Conservation (phyloP, 2,113 vertebrate genomes). For the Nettapus auritus region DNA sequence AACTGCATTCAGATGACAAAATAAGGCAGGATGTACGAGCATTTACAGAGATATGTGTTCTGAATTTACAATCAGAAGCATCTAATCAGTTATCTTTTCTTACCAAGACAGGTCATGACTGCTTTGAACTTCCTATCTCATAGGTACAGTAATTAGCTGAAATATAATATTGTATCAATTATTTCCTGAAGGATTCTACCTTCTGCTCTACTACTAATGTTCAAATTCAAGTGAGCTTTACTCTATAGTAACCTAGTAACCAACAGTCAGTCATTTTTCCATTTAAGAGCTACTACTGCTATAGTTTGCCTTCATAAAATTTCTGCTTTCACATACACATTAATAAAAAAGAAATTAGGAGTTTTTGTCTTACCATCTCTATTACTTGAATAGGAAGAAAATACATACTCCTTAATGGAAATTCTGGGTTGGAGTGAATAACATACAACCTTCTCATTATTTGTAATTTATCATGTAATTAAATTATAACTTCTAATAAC, state of each 20-base stretch:
- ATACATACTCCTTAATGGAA: not conserved
- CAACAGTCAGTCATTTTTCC: not conserved
- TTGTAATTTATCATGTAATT: conserved; percentile 32
- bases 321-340: not conserved
- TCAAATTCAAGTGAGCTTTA: conserved; percentile 24
- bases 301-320: not conserved
- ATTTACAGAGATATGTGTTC: not conserved
- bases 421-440: not conserved
- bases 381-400: conserved; percentile 5
- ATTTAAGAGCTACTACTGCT: not conserved
- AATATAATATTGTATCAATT: conserved; percentile 43
- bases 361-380: not conserved
- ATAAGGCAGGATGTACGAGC: not conserved
- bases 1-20: not conserved
- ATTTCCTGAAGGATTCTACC: conserved; percentile 30
- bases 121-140: conserved; percentile 49
- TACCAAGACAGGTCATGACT: conserved; percentile 39
- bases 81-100: conserved; percentile 59
- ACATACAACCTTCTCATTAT: not conserved
- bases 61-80: conserved; percentile 59
- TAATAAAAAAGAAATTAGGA: not conserved
- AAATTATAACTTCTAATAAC: conserved; percentile 55
- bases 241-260: not conserved
- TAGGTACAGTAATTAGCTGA: conserved; percentile 26
- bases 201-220: not conserved